A percentile compares a stretch with the other conserved stretches of the same genome.
These are phyloP conservation scores for Aleiodes leptofemur DNA, from an alignment of 2,888 invertebrate genomes.

Conservation along the genomic window DNA sequence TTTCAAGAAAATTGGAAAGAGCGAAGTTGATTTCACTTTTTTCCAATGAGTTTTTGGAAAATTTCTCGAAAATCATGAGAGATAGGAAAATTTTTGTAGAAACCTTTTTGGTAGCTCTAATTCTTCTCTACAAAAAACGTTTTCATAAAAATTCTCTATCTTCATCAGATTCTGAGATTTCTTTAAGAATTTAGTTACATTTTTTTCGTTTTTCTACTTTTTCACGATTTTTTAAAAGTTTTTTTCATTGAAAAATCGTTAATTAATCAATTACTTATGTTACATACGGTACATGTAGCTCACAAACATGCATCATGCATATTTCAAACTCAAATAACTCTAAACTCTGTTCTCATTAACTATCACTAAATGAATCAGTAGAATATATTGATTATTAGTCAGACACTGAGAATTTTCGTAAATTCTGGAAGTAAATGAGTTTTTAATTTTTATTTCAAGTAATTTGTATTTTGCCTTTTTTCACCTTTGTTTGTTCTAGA, in stretches of 20 bases:
- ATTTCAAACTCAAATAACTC: conserved; percentile 56
- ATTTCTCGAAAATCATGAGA: too few relatives aligned
- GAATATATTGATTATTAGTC: too few relatives aligned
- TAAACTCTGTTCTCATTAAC: not conserved
- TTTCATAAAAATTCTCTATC: too few relatives aligned
- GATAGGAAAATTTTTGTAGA: too few relatives aligned
- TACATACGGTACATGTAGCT: conserved; percentile 64
- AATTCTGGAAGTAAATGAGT: not conserved
- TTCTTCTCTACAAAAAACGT: not conserved
- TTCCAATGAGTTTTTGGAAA: too few relatives aligned
- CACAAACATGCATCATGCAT: conserved; percentile 60
- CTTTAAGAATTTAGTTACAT: not conserved
- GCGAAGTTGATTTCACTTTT: too few relatives aligned
- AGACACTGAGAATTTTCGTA: too few relatives aligned
- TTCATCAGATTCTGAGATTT: too few relatives aligned
- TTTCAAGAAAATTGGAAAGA: too few relatives aligned
- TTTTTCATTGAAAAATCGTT: too few relatives aligned
- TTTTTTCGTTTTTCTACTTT: conserved; percentile 21
- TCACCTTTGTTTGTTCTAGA: not conserved
- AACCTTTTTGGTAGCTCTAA: not conserved
- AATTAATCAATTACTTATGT: conserved; percentile 48
- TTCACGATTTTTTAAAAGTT: not conserved
- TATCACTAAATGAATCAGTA: conserved; percentile 17
- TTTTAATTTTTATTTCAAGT: conserved; percentile 44
- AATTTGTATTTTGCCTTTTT: conserved; percentile 35